Evolutionary conservation across 2,113 vertebrate genomes (phyloP).

Genomic region (Myiopsitta monachus): DNA sequence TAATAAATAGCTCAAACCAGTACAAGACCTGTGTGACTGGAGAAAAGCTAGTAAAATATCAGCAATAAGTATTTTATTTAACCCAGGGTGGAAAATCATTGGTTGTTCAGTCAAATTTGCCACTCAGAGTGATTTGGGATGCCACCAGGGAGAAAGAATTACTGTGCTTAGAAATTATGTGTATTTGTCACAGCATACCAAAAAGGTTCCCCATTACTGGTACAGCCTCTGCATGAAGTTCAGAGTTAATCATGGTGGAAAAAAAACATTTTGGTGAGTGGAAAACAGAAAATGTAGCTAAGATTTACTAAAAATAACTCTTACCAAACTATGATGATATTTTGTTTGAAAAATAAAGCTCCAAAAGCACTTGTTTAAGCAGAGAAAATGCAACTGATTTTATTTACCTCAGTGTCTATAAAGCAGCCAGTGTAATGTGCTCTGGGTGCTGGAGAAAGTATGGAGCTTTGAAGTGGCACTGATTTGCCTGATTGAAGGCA

Average conservation of each 20-base stretch:
- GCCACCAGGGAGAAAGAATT: not conserved
- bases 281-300: not conserved
- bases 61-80: not conserved
- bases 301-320: not conserved
- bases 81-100: not conserved
- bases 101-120: not conserved
- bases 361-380: not conserved
- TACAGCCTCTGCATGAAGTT: not conserved
- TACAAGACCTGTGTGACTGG: not conserved
- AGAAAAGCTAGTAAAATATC: not conserved
- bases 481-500: not conserved
- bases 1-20: not conserved
- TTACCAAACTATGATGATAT: not conserved
- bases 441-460: not conserved
- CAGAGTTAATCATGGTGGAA: not conserved
- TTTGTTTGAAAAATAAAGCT: conserved; percentile 31
- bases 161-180: not conserved
- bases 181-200: not conserved
- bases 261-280: not conserved
- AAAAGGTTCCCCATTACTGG: not conserved
- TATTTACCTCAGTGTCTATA: not conserved
- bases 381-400: not conserved
- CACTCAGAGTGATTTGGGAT: not conserved
- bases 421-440: not conserved
- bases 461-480: not conserved